phyloP scores from a whole-genome alignment of 2,113 vertebrate species.

The Protomyctophum bolini region DNA sequence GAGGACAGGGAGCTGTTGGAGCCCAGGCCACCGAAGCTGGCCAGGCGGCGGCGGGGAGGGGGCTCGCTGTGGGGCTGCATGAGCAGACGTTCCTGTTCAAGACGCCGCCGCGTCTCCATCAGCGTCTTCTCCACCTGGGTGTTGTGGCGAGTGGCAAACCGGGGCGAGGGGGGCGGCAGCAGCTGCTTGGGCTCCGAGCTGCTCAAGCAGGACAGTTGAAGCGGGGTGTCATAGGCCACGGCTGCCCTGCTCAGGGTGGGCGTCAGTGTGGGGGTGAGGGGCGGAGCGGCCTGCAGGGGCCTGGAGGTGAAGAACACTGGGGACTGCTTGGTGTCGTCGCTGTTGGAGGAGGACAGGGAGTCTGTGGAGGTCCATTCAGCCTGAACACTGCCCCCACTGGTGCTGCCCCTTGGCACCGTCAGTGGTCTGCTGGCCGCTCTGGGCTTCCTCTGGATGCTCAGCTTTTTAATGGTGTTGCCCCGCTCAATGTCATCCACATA shows the following conservation, averaged over 20 bases:
- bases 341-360: constrained; percentile 92
- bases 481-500: constrained; percentile 98
- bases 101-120: constrained; percentile 93
- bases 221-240: constrained; percentile 73
- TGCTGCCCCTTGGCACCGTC: constrained; percentile 63
- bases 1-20: constrained; percentile 91
- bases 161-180: constrained; percentile 88
- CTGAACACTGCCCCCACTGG: constrained; percentile 64
- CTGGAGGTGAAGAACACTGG: constrained; percentile 74
- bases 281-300: constrained; percentile 66
- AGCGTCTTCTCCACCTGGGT: constrained; percentile 95
- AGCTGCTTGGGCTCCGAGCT: constrained; percentile 81
- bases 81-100: constrained; percentile 91
- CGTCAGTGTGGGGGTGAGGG: constrained; percentile 45
- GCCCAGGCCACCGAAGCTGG: constrained; percentile 92
- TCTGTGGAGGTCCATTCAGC: constrained; percentile 91
- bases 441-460: constrained; percentile 89
- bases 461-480: constrained; percentile 93
- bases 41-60: constrained; percentile 85
- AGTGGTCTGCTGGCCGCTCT: constrained; percentile 75
- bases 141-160: constrained; percentile 84
- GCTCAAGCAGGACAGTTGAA: constrained; percentile 72
- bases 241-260: constrained; percentile 63
- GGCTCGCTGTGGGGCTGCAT: constrained; percentile 85
- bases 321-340: constrained; percentile 89